Conservation (phyloP, 2,113 vertebrate genomes). For the Cephalopholis sonnerati region DNA sequence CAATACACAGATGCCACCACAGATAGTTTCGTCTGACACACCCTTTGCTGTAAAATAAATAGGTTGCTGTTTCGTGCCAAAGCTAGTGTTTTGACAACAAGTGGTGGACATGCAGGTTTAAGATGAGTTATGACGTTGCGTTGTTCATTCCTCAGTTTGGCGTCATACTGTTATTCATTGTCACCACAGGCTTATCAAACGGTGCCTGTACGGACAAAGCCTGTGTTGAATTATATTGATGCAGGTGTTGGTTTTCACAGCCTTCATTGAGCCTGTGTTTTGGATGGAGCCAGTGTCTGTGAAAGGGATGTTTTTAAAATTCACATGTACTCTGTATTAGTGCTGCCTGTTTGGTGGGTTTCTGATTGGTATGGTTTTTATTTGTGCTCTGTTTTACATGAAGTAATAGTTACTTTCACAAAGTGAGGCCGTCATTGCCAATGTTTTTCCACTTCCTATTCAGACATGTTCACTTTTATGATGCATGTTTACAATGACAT, state of each 20-base stretch:
- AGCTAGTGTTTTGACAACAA: neutral
- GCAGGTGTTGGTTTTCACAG: neutral
- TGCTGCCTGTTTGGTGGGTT: neutral
- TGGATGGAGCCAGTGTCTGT: neutral
- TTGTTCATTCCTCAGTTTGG: too few species aligned
- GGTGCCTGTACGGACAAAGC: neutral
- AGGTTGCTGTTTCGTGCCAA: neutral
- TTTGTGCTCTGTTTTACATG: neutral
- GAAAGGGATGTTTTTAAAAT: neutral
- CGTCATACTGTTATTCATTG: neutral
- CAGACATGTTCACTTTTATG: too few species aligned
- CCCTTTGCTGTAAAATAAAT: neutral
- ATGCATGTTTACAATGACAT: too few species aligned
- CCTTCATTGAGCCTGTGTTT: neutral
- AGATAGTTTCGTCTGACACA: neutral
- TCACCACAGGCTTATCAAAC: neutral
- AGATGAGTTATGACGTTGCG: neutral
- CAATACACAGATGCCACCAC: neutral
- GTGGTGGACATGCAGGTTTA: neutral
- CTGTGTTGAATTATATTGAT: neutral
- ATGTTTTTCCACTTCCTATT: neutral
- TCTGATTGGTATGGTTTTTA: neutral
- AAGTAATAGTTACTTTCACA: neutral
- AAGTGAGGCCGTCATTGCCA: neutral
- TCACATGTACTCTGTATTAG: neutral